Conservation (phyloP, 2,113 vertebrate genomes). For the Cyanoramphus novaezelandiae region DNA sequence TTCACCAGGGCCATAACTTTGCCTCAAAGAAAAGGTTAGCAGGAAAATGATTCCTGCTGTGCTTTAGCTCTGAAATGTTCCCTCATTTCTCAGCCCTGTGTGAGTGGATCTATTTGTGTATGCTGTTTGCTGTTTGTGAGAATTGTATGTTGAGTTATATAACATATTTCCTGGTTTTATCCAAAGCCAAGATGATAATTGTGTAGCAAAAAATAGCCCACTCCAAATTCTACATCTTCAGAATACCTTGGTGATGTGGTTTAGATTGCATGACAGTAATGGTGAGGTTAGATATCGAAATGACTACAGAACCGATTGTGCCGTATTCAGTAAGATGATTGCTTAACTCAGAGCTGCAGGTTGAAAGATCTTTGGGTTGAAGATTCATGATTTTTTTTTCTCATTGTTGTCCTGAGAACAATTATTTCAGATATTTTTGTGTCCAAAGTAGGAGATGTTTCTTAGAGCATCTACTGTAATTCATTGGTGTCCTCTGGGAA, state of each 20-base stretch:
- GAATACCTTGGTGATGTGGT: not conserved
- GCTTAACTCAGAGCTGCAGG: not conserved
- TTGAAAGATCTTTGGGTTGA: not conserved
- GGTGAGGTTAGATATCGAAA: not conserved
- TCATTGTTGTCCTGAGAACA: not conserved
- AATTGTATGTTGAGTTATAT: slow-evolving; percentile 14
- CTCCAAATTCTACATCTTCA: not conserved
- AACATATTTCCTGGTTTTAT: not conserved
- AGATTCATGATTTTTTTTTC: not conserved
- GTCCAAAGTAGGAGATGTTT: not conserved
- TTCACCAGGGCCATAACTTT: not conserved
- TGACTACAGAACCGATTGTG: not conserved
- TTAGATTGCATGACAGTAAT: not conserved
- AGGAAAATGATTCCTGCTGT: slow-evolving; percentile 37
- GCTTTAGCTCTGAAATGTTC: slow-evolving; percentile 40
- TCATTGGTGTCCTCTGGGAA: not conserved
- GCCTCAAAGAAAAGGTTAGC: slow-evolving; percentile 18
- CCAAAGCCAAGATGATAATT: not conserved
- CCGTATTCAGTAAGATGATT: not conserved
- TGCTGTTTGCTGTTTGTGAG: not conserved
- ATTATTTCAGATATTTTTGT: not conserved
- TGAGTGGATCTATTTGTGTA: slow-evolving; percentile 26
- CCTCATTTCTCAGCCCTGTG: slow-evolving; percentile 36
- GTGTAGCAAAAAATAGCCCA: not conserved
- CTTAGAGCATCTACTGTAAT: not conserved